Conservation (phyloP, 1,140 invertebrate genomes). For the Drosophila pruinosa region DNA sequence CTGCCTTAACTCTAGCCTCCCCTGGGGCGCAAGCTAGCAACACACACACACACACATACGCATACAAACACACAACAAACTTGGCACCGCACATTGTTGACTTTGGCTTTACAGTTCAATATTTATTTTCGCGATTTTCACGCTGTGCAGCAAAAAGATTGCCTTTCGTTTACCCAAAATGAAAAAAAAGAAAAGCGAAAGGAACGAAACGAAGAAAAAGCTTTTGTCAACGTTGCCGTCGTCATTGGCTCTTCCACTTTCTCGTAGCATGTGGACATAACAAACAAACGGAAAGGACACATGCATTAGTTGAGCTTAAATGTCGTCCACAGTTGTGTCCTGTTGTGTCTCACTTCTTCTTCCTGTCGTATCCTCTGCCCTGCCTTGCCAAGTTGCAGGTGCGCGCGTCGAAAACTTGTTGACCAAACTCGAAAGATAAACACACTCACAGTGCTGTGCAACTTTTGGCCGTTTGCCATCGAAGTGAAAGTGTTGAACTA, state of each 20-base stretch:
- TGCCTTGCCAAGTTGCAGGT: slow-evolving; percentile 45
- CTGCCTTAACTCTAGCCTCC: slow-evolving; percentile 24
- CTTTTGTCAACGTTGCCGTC: slow-evolving; percentile 32
- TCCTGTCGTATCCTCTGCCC: background rate
- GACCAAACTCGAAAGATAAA: slow-evolving; percentile 71
- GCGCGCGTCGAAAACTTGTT: slow-evolving; percentile 69
- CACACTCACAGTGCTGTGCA: slow-evolving; percentile 55
- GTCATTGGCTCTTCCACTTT: slow-evolving; percentile 9
- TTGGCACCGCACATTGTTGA: slow-evolving; percentile 55
- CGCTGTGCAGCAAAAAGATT: slow-evolving; percentile 65
- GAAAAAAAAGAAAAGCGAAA: background rate
- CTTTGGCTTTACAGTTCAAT: slow-evolving; percentile 82
- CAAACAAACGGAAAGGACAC: slow-evolving; percentile 67
- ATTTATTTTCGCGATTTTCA: slow-evolving; percentile 82
- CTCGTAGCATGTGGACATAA: slow-evolving; percentile 62
- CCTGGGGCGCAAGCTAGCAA: background rate
- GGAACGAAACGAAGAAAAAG: slow-evolving; percentile 8
- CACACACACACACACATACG: background rate
- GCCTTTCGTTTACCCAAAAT: slow-evolving; percentile 43
- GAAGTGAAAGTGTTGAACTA: slow-evolving; percentile 59
- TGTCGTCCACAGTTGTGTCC: slow-evolving; percentile 51
- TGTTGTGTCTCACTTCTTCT: background rate
- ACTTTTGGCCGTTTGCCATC: slow-evolving; percentile 47
- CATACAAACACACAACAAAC: slow-evolving; percentile 5
- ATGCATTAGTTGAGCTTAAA: slow-evolving; percentile 78